Evolutionary conservation across 1,140 invertebrate species (phyloP).

Genomic region (Adelges cooleyi): DNA sequence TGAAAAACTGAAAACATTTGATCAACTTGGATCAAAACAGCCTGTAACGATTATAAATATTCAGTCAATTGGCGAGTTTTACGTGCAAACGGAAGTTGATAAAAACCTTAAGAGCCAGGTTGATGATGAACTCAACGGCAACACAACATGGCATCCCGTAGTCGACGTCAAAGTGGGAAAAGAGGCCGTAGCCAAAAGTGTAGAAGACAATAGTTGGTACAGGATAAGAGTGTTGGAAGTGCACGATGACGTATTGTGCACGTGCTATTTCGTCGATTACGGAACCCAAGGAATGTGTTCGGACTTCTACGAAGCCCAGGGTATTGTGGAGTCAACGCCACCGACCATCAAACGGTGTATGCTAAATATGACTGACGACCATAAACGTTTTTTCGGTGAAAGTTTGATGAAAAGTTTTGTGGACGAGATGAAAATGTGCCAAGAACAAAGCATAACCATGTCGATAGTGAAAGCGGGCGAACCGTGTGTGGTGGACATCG

Average conservation of each 20-base stretch:
- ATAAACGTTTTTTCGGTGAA: neutral
- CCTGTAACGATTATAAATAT: neutral
- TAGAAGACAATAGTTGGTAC: conserved; percentile 6
- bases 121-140: neutral
- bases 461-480: neutral
- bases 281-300: conserved; percentile 1
- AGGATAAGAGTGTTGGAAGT: neutral
- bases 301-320: neutral
- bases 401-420: conserved; percentile 7
- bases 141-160: neutral
- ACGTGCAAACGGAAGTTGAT: neutral
- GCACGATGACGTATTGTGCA: neutral
- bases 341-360: conserved; percentile 18
- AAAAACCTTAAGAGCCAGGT: neutral
- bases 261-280: conserved; percentile 14
- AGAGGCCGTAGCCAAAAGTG: neutral
- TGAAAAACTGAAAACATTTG: neutral
- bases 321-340: neutral
- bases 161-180: conserved; percentile 1
- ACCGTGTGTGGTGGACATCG: neutral
- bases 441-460: neutral
- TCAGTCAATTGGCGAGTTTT: conserved; percentile 3
- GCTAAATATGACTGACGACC: neutral
- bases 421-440: neutral
- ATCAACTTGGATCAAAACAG: neutral